Evolutionary conservation across 2,797 vertebrate species (phyloP).

Genomic region (Typhlichthys eigenmanni): DNA sequence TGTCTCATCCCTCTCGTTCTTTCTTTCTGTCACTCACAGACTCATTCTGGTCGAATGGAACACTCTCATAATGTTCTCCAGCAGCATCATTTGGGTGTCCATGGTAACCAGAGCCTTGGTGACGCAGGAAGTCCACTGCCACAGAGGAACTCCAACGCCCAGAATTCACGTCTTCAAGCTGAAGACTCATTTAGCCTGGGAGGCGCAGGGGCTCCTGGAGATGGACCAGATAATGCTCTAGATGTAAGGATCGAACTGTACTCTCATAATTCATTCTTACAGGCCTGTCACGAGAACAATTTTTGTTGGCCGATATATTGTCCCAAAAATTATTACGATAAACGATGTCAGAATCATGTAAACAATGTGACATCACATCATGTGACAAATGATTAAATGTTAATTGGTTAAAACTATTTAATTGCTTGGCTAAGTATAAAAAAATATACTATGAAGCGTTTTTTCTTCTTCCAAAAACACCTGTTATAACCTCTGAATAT

Average conservation of each 20-base stretch:
- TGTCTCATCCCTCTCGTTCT: not conserved
- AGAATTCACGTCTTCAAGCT: conserved; percentile 74
- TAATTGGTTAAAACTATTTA: too few relatives aligned
- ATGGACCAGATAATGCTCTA: conserved; percentile 86
- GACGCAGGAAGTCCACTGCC: conserved; percentile 82
- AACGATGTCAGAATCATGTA: too few relatives aligned
- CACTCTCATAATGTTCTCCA: conserved; percentile 79
- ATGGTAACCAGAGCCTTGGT: conserved; percentile 69
- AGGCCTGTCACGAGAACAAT: not conserved
- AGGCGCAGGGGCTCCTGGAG: conserved; percentile 63
- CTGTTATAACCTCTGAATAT: too few relatives aligned
- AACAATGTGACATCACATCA: too few relatives aligned
- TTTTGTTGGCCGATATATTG: too few relatives aligned
- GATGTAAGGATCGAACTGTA: conserved; percentile 82
- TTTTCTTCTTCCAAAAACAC: too few relatives aligned
- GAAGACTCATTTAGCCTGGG: conserved; percentile 72
- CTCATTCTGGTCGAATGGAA: conserved; percentile 82
- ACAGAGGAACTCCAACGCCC: conserved; percentile 73
- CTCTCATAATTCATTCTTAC: not conserved
- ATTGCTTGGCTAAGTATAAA: too few relatives aligned
- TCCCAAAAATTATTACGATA: too few relatives aligned
- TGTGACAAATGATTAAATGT: too few relatives aligned
- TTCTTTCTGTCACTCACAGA: conserved; percentile 57
- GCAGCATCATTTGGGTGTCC: conserved; percentile 73
- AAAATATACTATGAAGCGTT: too few relatives aligned